Evolutionary conservation across 2,888 invertebrate genomes (phyloP).

Genomic region (Acrobasis suavella): DNA sequence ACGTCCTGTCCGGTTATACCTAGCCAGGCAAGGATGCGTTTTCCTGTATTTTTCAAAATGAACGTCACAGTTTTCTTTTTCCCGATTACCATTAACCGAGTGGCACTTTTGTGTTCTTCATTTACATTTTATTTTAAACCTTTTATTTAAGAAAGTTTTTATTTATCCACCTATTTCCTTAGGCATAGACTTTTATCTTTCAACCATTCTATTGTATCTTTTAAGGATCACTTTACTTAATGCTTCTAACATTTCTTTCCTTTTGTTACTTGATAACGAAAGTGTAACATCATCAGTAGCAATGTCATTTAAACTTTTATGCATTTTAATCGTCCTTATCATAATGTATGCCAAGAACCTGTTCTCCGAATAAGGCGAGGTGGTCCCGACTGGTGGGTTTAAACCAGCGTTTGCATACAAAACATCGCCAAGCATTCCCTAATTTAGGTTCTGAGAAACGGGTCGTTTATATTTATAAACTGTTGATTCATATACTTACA

Average conservation of each 20-base stretch:
- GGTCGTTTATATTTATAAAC: neutral
- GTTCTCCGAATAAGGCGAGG: slow-evolving; percentile 5
- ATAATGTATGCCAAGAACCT: slow-evolving; percentile 12
- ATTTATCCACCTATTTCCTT: too few relatives aligned
- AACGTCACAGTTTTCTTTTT: too few relatives aligned
- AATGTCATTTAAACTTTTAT: neutral
- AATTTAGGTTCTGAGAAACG: slow-evolving; percentile 10
- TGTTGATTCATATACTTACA: slow-evolving; percentile 7
- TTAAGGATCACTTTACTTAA: too few relatives aligned
- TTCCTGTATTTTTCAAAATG: too few relatives aligned
- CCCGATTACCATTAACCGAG: too few relatives aligned
- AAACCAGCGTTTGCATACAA: slow-evolving; percentile 6
- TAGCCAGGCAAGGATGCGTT: neutral
- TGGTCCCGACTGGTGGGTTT: slow-evolving; percentile 1
- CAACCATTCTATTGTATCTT: too few relatives aligned
- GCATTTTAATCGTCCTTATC: neutral
- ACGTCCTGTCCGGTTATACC: neutral
- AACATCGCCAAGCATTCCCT: neutral
- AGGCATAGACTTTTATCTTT: too few relatives aligned
- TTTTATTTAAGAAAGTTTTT: too few relatives aligned
- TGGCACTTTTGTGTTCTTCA: too few relatives aligned
- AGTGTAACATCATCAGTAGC: neutral
- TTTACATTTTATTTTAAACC: too few relatives aligned
- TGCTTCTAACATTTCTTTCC: neutral
- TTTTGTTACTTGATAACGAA: neutral